A percentile compares a stretch with the other conserved stretches of the same genome.
phyloP scores from a whole-genome alignment of 2,797 vertebrate species.

The Helostoma temminkii region DNA sequence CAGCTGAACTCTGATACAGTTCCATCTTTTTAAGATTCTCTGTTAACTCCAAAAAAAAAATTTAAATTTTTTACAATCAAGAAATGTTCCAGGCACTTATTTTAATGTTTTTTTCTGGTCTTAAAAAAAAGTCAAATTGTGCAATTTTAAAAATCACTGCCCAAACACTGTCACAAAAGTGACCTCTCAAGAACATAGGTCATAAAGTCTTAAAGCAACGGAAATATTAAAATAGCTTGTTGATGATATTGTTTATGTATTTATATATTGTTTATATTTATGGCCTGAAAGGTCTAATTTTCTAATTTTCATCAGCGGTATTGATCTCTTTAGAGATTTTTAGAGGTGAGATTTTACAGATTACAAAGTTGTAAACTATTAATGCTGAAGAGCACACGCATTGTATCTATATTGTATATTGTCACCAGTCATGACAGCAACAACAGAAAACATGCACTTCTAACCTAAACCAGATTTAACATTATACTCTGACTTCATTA shows the following conservation, averaged over 20 bases:
- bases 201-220: no score
- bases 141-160: no score
- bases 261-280: no score
- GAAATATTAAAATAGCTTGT: no score
- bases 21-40: background rate
- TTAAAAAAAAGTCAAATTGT: background rate
- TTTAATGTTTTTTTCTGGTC: no score
- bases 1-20: constrained; percentile 17
- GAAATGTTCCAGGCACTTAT: background rate
- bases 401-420: constrained; percentile 9
- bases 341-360: no score
- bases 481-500: constrained; percentile 43
- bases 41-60: constrained; percentile 2
- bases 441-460: constrained; percentile 21
- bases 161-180: background rate
- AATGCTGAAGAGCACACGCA: no score
- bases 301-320: no score
- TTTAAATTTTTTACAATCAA: background rate
- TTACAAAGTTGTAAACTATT: no score
- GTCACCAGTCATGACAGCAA: constrained; percentile 14
- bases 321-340: no score
- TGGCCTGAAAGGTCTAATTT: no score
- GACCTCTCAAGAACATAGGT: background rate
- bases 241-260: no score
- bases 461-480: constrained; percentile 36